Percentiles rank a stretch among this genome's conserved stretches.
Evolutionary conservation across 1,140 invertebrate genomes (phyloP).

Genomic region (Macrotrachela quadricornifera): DNA sequence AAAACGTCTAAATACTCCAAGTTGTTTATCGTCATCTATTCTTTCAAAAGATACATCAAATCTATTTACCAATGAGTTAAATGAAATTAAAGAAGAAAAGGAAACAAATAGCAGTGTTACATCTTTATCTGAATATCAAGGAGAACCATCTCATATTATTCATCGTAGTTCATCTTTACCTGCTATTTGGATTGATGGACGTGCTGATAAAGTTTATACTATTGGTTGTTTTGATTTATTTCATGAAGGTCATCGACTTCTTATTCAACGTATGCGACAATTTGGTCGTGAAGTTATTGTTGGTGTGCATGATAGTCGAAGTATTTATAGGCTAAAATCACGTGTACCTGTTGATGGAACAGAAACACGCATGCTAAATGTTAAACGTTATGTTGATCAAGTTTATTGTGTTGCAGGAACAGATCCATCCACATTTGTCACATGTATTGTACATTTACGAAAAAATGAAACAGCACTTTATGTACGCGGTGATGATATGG

Average conservation of each 20-base stretch:
- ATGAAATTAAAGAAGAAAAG: no score
- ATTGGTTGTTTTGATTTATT: conserved; percentile 25
- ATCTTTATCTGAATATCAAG: background rate
- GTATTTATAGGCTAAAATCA: conserved; percentile 20
- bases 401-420: conserved; percentile 22
- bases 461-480: conserved; percentile 15
- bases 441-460: conserved; percentile 15
- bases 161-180: no score
- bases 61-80: no score
- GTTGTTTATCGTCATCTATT: no score
- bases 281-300: conserved; percentile 19
- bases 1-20: no score
- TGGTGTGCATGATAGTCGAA: conserved; percentile 1
- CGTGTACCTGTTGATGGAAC: conserved; percentile 22
- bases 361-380: conserved; percentile 20
- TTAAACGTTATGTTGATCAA: conserved; percentile 20
- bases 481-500: conserved; percentile 24
- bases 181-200: no score
- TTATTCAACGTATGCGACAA: conserved; percentile 16
- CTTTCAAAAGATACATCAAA: no score
- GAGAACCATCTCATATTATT: background rate
- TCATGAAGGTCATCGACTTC: conserved; percentile 17
- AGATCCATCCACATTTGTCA: conserved; percentile 19
- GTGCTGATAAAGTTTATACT: conserved; percentile 20
- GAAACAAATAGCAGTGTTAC: background rate